Evolutionary conservation across 2,797 vertebrate genomes (phyloP).

Genomic region (Chloroceryle inda): DNA sequence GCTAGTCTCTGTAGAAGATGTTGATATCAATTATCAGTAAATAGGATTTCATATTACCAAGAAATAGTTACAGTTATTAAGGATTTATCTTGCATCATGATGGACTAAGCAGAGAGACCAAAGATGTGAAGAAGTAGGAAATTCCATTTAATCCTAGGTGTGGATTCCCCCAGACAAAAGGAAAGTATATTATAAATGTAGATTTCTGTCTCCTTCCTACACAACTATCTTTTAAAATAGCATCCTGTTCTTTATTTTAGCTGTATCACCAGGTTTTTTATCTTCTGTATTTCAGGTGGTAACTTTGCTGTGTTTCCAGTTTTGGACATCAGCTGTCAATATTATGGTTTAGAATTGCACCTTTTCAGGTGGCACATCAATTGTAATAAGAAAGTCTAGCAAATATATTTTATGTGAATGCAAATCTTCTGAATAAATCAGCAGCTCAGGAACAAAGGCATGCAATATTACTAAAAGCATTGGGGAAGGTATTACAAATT

Average conservation of each 20-base stretch:
- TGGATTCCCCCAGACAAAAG: not conserved
- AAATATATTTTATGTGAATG: not conserved
- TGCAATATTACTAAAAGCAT: not conserved
- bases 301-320: not conserved
- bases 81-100: not conserved
- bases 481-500: not conserved
- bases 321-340: not conserved
- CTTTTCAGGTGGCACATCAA: not conserved
- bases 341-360: not conserved
- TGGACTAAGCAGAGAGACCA: not conserved
- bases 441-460: not conserved
- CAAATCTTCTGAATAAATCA: not conserved
- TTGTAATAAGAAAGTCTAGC: not conserved
- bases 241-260: not conserved
- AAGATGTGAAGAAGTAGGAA: not conserved
- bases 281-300: fast-evolving
- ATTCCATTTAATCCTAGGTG: not conserved
- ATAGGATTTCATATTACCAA: not conserved
- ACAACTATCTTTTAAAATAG: not conserved
- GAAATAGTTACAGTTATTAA: not conserved
- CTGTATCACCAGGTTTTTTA: not conserved
- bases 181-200: not conserved
- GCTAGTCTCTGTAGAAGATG: not conserved
- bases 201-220: not conserved
- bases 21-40: not conserved